Percentiles rank a stretch among this genome's conserved stretches.
Conservation (phyloP, 2,797 vertebrate genomes). For the Hafferia zeledoni region DNA sequence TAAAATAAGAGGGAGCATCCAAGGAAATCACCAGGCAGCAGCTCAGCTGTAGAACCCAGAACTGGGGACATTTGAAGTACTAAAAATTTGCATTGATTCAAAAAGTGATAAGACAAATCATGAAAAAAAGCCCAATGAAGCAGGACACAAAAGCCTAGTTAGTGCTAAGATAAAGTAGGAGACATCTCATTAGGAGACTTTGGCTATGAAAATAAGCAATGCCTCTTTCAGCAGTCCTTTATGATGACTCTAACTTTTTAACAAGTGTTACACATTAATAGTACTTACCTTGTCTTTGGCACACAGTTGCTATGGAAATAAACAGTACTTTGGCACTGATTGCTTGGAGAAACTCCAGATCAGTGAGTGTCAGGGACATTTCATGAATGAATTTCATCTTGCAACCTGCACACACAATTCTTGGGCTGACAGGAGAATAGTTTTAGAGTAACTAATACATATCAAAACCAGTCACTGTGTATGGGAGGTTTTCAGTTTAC, state of each 20-base stretch:
- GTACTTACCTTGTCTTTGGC: not conserved
- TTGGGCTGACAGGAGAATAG: not conserved
- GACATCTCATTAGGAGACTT: not conserved
- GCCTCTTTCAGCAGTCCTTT: not conserved
- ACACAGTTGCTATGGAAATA: not conserved
- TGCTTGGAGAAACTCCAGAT: not conserved
- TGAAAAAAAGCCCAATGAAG: rapidly evolving
- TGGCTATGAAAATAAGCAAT: not conserved
- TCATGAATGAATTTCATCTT: not conserved
- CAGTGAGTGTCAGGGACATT: not conserved
- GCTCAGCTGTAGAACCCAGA: not conserved
- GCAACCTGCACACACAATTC: not conserved
- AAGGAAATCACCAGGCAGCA: not conserved
- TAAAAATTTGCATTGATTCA: not conserved
- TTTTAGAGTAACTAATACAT: not conserved
- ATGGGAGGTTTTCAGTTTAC: not conserved
- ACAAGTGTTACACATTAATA: not conserved
- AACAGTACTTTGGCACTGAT: not conserved
- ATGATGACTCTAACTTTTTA: not conserved
- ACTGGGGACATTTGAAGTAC: not conserved
- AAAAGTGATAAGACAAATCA: not conserved
- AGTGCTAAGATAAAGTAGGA: not conserved
- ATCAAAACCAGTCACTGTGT: not conserved
- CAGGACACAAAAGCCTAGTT: not conserved
- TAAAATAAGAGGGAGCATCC: not conserved